phyloP scores from a whole-genome alignment of 2,113 vertebrate genomes.

The Nannospalax galili region DNA sequence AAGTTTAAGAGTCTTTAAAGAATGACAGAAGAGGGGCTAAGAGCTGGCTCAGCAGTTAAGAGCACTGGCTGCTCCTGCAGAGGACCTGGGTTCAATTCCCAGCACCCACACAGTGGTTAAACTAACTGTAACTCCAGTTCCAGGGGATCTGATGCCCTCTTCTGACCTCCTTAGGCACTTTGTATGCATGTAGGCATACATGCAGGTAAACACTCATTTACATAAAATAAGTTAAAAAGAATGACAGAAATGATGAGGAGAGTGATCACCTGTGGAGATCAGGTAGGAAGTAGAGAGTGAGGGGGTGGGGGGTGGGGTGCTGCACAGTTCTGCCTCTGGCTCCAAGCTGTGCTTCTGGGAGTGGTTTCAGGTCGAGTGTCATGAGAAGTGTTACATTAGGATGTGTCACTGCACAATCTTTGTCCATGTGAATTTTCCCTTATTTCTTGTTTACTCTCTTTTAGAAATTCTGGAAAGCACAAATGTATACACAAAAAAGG shows the following conservation, averaged over 20 bases:
- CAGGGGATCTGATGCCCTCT: too few relatives aligned
- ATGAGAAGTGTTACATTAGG: neutral
- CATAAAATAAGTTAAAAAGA: neutral
- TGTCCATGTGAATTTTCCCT: neutral
- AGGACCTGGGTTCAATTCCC: too few relatives aligned
- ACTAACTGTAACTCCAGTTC: too few relatives aligned
- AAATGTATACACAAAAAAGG: neutral
- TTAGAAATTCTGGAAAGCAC: conserved; percentile 5
- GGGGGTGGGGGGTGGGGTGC: neutral
- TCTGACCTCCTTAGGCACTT: too few relatives aligned
- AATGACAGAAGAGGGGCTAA: neutral
- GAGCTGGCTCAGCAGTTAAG: too few relatives aligned
- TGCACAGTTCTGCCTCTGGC: neutral
- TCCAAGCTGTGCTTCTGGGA: neutral
- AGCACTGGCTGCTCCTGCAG: too few relatives aligned
- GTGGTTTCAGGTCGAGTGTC: neutral
- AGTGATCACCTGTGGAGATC: neutral
- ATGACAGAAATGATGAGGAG: neutral
- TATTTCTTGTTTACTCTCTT: neutral
- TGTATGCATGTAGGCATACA: too few relatives aligned
- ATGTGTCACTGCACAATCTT: neutral
- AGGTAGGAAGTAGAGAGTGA: neutral
- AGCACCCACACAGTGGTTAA: too few relatives aligned
- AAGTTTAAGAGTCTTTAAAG: conserved; percentile 16
- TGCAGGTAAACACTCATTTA: too few relatives aligned